A percentile compares a stretch with the other conserved stretches of the same genome.
phyloP scores from a whole-genome alignment of 2,888 invertebrate genomes.

The Netelia virgata region DNA sequence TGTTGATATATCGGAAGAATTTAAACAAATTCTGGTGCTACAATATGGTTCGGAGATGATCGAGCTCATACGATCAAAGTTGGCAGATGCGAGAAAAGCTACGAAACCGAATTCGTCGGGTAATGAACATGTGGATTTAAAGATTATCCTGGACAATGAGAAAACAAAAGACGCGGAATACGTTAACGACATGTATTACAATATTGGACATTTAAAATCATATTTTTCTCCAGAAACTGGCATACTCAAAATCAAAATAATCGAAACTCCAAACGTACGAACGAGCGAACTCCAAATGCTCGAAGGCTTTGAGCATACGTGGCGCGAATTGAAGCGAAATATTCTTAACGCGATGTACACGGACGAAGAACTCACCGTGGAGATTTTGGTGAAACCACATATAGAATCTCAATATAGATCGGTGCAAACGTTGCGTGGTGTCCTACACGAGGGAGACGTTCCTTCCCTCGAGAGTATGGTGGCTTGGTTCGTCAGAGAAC shows the following conservation, averaged over 20 bases:
- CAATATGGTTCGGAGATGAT: background rate
- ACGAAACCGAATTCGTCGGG: background rate
- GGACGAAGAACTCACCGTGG: constrained; percentile 64
- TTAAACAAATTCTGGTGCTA: background rate
- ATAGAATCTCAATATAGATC: constrained; percentile 70
- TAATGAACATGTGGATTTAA: background rate
- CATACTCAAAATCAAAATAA: constrained; percentile 49
- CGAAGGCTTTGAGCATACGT: constrained; percentile 73
- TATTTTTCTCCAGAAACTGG: constrained; percentile 46
- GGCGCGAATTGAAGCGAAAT: constrained; percentile 77
- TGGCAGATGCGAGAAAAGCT: background rate
- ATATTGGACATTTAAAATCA: background rate
- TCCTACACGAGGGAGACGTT: constrained; percentile 47
- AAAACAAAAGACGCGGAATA: background rate
- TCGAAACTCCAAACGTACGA: background rate
- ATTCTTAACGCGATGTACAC: constrained; percentile 77
- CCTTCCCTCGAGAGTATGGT: constrained; percentile 70
- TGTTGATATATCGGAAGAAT: background rate
- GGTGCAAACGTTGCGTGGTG: constrained; percentile 74
- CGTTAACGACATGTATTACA: background rate
- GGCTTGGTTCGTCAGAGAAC: constrained; percentile 79
- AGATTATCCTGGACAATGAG: background rate
- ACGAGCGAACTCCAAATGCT: constrained; percentile 27
- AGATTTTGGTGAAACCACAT: constrained; percentile 70
- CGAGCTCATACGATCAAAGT: background rate